Base-by-base conservation (phyloP, 2,888 invertebrate species). In the Rhingia campestris region DNA sequence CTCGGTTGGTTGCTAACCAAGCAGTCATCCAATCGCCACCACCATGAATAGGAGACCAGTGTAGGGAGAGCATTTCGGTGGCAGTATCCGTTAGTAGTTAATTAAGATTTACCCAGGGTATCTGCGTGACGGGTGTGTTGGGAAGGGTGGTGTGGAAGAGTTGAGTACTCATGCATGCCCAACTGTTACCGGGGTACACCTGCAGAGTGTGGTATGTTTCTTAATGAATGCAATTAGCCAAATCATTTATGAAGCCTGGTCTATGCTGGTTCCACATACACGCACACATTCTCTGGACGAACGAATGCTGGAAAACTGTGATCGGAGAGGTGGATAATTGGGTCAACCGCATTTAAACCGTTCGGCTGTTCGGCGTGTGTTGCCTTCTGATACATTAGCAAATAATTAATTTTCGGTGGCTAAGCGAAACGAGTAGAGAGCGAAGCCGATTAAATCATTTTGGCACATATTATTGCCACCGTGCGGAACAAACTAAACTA, bases 151-250 rank as follows among this genome's bases (percentile, higher is more conserved):
- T 41, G 32, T n/a, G 47, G 35, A 22, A 2, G 22, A 59, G 59
- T 35, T 33, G 41, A 74, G 69, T 51, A 53, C 37, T 56, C 35
- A 54, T 80, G 84, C 59, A 74, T 84, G 59, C 64, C 64, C 69
- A 59, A 69, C 37, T 59, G 49, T 49, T 51, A 33, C 33, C 37
- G 41, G 51, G 22, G 53, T 69, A 58, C 53, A 61, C 84, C 70
- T 66, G 74, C 64, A 75, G 53, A 74, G 58, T 84, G 84, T 66
- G 84, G 84, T 84, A 43, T 74, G 69, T 80, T 84, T 84, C 84
- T 84, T 84, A 80, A 84, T 84, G 84, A 84, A 84, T 84, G 84
- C 84, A 84, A 84, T 84, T 84, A 84, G 80, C 70, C 80, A 80
- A 84, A 80, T 84, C 84, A 84, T 84, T 84, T 84, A 84, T 80